A percentile compares a stretch with the other conserved stretches of the same genome.
These are phyloP conservation scores for Ametastegia equiseti DNA, from an alignment of 2,888 invertebrate genomes.

Conservation along the genomic window DNA sequence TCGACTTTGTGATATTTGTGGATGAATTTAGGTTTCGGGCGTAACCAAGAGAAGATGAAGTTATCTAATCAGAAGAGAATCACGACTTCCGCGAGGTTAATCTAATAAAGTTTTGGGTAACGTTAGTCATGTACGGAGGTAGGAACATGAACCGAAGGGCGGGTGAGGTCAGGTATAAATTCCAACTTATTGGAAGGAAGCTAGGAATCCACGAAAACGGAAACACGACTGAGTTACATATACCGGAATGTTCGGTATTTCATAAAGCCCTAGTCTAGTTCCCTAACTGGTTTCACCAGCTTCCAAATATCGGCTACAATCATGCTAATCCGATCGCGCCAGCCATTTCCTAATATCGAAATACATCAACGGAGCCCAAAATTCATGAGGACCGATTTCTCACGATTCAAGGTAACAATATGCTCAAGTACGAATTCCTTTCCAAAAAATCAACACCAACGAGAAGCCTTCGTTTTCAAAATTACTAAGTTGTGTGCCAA, in stretches of 20 bases:
- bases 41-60: neutral
- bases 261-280: slow-evolving; percentile 7
- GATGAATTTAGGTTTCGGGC: too few relatives aligned
- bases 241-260: slow-evolving; percentile 37
- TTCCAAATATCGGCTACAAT: slow-evolving; percentile 15
- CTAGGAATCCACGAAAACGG: slow-evolving; percentile 16
- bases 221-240: slow-evolving; percentile 17
- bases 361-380: neutral
- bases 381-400: too few relatives aligned
- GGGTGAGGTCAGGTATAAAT: slow-evolving; percentile 36
- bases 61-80: slow-evolving; percentile 18
- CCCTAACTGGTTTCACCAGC: neutral
- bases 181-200: slow-evolving; percentile 16
- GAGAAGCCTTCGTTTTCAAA: too few relatives aligned
- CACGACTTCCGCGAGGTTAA: slow-evolving; percentile 4
- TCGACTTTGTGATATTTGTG: too few relatives aligned
- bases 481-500: too few relatives aligned
- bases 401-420: too few relatives aligned
- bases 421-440: too few relatives aligned
- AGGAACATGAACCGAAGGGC: neutral
- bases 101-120: slow-evolving; percentile 7
- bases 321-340: neutral
- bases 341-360: neutral
- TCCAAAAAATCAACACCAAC: too few relatives aligned
- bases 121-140: neutral